Percentiles rank a stretch among this genome's conserved stretches.
Evolutionary conservation across 1,140 invertebrate genomes (phyloP).

Genomic region (Drosophila repleta): DNA sequence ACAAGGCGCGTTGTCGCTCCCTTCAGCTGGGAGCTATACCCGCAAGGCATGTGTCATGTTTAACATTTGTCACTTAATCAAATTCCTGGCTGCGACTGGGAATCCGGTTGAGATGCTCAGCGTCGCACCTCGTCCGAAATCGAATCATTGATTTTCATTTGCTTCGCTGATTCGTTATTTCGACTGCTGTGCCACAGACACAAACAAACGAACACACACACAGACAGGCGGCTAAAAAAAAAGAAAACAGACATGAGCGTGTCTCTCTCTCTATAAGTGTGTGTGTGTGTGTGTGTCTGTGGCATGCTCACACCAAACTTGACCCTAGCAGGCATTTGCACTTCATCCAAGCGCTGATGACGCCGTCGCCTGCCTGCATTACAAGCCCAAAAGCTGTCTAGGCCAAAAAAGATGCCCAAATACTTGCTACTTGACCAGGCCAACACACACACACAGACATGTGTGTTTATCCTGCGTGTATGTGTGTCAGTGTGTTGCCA

Average conservation of each 20-base stretch:
- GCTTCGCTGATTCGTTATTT: conserved; percentile 44
- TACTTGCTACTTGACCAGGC: conserved; percentile 32
- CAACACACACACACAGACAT: conserved; percentile 21
- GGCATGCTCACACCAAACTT: conserved; percentile 71
- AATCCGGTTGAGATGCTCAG: conserved; percentile 17
- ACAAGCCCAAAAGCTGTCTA: conserved; percentile 31
- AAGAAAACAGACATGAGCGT: conserved; percentile 6
- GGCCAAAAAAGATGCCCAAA: conserved; percentile 53
- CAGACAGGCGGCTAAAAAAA: conserved; percentile 38
- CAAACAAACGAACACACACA: conserved; percentile 18
- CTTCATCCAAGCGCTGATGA: conserved; percentile 73
- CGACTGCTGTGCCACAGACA: conserved; percentile 48
- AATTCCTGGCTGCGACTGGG: conserved; percentile 29
- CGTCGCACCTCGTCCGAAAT: conserved; percentile 40
- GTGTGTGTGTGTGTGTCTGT: conserved; percentile 36
- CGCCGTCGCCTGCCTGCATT: conserved; percentile 53
- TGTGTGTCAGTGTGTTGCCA: conserved; percentile 60
- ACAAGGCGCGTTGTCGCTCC: background rate
- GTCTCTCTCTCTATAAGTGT: background rate
- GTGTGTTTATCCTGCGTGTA: conserved; percentile 20
- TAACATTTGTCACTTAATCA: conserved; percentile 54
- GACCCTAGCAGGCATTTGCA: conserved; percentile 77
- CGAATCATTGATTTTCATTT: conserved; percentile 75
- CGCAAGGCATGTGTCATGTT: conserved; percentile 46
- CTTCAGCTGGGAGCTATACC: conserved; percentile 5